These are phyloP conservation scores for Orgyia antiqua DNA, from an alignment of 2,888 invertebrate genomes.

Conservation along the genomic window DNA sequence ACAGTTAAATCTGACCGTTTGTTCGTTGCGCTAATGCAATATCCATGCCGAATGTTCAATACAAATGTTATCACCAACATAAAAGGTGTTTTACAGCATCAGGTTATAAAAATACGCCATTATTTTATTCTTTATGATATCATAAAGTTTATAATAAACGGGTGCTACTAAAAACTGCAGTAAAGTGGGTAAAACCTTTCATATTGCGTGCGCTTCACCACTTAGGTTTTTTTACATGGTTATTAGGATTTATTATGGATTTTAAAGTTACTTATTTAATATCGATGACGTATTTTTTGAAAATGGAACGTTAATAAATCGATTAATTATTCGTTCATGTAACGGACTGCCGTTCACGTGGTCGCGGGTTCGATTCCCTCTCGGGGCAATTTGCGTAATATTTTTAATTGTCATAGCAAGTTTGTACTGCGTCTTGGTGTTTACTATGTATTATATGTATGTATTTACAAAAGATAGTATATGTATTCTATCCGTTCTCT, in stretches of 20 bases:
- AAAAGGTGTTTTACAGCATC: constrained; percentile 71
- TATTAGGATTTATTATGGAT: neutral
- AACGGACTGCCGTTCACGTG: no score
- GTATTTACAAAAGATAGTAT: no score
- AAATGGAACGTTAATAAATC: no score
- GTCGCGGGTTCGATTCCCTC: no score
- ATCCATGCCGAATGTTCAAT: constrained; percentile 38
- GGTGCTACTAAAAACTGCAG: constrained; percentile 55
- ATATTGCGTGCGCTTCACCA: constrained; percentile 48
- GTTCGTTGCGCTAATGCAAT: constrained; percentile 29
- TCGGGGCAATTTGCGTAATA: no score
- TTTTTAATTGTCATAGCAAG: no score
- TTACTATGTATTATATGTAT: neutral
- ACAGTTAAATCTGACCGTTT: constrained; percentile 9
- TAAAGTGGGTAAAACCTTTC: constrained; percentile 43
- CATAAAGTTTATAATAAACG: constrained; percentile 75
- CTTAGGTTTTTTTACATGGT: constrained; percentile 31
- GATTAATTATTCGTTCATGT: no score
- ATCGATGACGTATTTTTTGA: no score
- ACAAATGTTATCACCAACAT: constrained; percentile 55
- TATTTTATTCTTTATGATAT: constrained; percentile 67
- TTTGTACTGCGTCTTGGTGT: neutral
- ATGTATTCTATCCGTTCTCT: no score
- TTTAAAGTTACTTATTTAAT: no score
- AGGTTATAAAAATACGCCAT: constrained; percentile 67